These are phyloP conservation scores for Cheilosia pagana DNA, from an alignment of 2,888 invertebrate species.

Conservation along the genomic window DNA sequence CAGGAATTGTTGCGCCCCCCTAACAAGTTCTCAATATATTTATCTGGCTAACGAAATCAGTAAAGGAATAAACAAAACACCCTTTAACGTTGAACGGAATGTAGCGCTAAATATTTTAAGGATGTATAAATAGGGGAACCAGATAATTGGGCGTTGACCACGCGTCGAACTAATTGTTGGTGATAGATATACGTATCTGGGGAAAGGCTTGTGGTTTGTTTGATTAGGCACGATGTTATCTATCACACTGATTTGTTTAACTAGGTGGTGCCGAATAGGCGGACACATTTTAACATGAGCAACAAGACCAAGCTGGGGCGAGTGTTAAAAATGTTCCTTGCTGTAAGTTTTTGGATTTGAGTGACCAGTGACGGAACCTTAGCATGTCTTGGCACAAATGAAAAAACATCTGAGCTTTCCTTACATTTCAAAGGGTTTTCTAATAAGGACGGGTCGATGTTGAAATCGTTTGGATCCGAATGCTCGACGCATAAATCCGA, in stretches of 20 bases:
- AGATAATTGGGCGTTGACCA: slow-evolving; percentile 36
- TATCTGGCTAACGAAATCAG: slow-evolving; percentile 26
- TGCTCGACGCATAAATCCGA: no score
- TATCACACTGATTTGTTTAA: not conserved
- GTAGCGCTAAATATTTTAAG: slow-evolving; percentile 26
- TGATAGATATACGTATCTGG: slow-evolving; percentile 30
- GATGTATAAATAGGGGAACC: slow-evolving; percentile 10
- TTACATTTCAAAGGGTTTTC: no score
- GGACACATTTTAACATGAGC: not conserved
- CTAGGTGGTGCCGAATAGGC: slow-evolving; percentile 1
- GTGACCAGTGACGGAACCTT: no score
- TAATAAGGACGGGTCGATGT: no score
- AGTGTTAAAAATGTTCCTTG: no score
- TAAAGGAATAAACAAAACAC: slow-evolving; percentile 66
- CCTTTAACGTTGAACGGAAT: slow-evolving; percentile 41
- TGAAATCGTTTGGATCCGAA: no score
- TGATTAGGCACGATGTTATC: not conserved
- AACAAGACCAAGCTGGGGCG: no score
- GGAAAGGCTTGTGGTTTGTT: slow-evolving; percentile 34
- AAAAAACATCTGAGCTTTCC: no score
- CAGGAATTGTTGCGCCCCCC: slow-evolving; percentile 5
- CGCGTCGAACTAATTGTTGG: slow-evolving; percentile 15
- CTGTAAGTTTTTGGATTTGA: no score
- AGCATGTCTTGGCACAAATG: no score
- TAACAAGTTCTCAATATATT: slow-evolving; percentile 12